A percentile compares a stretch with the other conserved stretches of the same genome.
These are phyloP conservation scores for Torymus aiolomorphi DNA, from an alignment of 2,888 invertebrate genomes.

Conservation along the genomic window DNA sequence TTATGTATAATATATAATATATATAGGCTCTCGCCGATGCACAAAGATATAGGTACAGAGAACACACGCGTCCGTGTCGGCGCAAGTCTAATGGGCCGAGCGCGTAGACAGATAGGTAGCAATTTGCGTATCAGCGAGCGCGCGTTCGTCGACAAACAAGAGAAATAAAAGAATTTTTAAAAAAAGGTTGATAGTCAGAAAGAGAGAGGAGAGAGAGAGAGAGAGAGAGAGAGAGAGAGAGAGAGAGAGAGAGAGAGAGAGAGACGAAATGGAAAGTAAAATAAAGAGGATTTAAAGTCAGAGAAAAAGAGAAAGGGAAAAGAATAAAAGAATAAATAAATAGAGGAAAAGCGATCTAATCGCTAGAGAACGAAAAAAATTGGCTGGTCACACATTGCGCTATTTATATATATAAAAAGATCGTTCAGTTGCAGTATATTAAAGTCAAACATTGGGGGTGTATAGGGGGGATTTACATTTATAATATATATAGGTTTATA, in stretches of 20 bases:
- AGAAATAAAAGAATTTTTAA: background rate
- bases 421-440: constrained; percentile 41
- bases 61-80: constrained; percentile 36
- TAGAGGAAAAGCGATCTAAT: constrained; percentile 44
- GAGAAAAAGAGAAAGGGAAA: constrained; percentile 12
- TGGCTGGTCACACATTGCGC: constrained; percentile 58
- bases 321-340: constrained; percentile 12
- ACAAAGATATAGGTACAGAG: constrained; percentile 35
- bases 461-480: constrained; percentile 27
- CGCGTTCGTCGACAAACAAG: constrained; percentile 37
- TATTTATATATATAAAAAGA: constrained; percentile 49
- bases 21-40: constrained; percentile 52
- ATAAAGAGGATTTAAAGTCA: constrained; percentile 2
- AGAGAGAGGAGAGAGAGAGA: constrained; percentile 10
- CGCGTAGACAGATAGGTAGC: constrained; percentile 15
- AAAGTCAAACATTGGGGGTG: constrained; percentile 33
- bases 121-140: constrained; percentile 52
- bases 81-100: constrained; percentile 34
- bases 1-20: constrained; percentile 26
- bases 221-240: background rate
- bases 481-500: constrained; percentile 33
- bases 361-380: constrained; percentile 47
- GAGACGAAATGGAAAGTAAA: background rate
- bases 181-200: background rate
- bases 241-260: background rate